Base-by-base conservation (phyloP, 2,888 invertebrate genomes). In the Daptonema setosum region DNA sequence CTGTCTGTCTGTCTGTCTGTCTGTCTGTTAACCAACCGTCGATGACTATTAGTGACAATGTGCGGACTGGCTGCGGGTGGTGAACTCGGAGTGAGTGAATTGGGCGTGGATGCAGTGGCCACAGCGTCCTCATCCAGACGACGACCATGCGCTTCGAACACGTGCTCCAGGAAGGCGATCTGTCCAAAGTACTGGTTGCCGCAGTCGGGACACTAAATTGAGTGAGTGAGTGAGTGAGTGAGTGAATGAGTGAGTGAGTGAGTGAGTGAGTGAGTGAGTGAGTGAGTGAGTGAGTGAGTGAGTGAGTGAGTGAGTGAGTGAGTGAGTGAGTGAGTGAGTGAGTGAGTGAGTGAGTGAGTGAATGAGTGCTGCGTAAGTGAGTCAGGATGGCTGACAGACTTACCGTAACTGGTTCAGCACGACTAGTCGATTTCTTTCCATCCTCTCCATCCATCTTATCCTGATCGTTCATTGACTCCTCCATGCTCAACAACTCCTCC, bases 181-280 rank as follows among this genome's bases (percentile, higher is more conserved):
- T 54, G 54, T 2, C 45, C 35, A 17, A 24, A 45, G 50, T 50
- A 47, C 20, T 17, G 5, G 20, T n/a, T 14, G 25, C 26, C 29
- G 43, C 57, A 57, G 25, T 54, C 28, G 20, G 22, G 51, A 28
- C 57, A 57, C 57, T 57, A 51, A 43, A 57, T 45, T 25, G 25
- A 20, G 28, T 2, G n/a, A 52, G 8, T 48, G 48, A 20, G 11
- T 41, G 41, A 41, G 41, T 41, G 11, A 41, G 20, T 41, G 11
- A 14, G 11, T 41, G 11, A 11, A 41, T 41, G 41, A 41, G n/a
- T n/a, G n/a, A n/a, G n/a, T n/a, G n/a, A n/a, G n/a, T n/a, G n/a
- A n/a, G n/a, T n/a, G n/a, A n/a, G n/a, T n/a, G n/a, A n/a, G n/a
- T n/a, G n/a, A n/a, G n/a, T n/a, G n/a, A n/a, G n/a, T n/a, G n/a